These are phyloP conservation scores for Hemichromis elongatus DNA, from an alignment of 2,113 vertebrate genomes.

Conservation along the genomic window DNA sequence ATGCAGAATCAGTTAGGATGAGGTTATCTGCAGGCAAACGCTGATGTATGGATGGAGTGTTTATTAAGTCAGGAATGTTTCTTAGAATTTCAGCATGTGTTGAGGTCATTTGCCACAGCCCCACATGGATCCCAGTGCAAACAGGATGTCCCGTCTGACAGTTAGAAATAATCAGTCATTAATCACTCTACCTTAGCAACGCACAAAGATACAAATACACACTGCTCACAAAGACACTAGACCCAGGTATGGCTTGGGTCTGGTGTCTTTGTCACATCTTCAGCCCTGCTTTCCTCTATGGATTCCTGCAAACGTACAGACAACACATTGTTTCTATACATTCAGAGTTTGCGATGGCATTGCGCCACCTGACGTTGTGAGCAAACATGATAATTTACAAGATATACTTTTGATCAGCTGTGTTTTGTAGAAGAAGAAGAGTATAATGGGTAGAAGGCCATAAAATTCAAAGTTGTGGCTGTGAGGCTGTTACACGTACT, in stretches of 20 bases:
- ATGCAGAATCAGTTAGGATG: slow-evolving; percentile 10
- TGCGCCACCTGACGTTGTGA: not conserved
- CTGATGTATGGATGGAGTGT: slow-evolving; percentile 22
- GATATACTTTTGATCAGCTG: not conserved
- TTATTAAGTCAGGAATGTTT: slow-evolving; percentile 39
- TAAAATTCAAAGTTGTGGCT: not conserved
- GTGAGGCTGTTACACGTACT: not conserved
- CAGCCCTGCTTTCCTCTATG: not conserved
- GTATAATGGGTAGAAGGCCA: not conserved
- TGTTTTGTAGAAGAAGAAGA: not conserved
- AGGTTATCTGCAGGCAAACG: slow-evolving; percentile 12
- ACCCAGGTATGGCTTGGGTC: not conserved
- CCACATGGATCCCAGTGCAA: slow-evolving; percentile 20
- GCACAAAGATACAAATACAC: not conserved
- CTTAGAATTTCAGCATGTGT: slow-evolving; percentile 48
- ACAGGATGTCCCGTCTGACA: slow-evolving; percentile 56
- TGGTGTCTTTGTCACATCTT: not conserved
- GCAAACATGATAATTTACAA: not conserved
- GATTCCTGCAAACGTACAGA: not conserved
- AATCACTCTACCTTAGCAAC: slow-evolving; percentile 6
- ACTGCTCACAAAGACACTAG: not conserved
- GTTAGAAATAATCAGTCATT: slow-evolving; percentile 46
- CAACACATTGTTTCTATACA: not conserved
- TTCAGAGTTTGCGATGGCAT: not conserved
- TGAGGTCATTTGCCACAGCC: slow-evolving; percentile 42